phyloP scores from a whole-genome alignment of 1,140 invertebrate genomes.

The Ridgeia piscesae region DNA sequence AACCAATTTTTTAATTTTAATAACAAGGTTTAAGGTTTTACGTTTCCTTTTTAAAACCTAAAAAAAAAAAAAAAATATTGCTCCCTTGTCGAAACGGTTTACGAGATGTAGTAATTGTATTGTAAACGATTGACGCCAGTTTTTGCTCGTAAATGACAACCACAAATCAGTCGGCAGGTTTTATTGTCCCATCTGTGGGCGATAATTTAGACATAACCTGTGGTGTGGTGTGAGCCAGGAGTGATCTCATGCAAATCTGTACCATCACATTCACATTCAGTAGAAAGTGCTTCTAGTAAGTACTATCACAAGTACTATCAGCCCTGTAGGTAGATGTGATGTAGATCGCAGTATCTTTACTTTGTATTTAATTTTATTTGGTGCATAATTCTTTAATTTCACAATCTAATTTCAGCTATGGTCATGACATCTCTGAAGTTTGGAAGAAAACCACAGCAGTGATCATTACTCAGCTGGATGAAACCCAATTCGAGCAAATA shows the following conservation, averaged over 20 bases:
- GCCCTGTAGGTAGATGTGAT: neutral
- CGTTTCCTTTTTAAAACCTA: too few relatives aligned
- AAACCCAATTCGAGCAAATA: neutral
- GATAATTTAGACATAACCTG: neutral
- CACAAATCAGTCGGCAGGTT: neutral
- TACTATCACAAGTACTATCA: neutral
- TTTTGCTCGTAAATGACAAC: neutral
- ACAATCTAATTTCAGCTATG: neutral
- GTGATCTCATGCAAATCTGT: neutral
- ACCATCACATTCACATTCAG: neutral
- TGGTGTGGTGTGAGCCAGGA: neutral
- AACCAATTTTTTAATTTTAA: too few relatives aligned
- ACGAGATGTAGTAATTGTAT: neutral
- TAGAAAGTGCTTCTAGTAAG: neutral
- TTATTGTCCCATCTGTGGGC: neutral
- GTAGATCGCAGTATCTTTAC: neutral
- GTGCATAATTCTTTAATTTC: neutral
- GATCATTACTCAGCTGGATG: neutral
- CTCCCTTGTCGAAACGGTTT: neutral
- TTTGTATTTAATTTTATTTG: neutral
- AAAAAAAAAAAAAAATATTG: neutral
- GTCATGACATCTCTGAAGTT: neutral
- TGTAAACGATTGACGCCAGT: neutral
- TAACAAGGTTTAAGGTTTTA: too few relatives aligned
- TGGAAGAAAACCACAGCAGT: neutral